phyloP scores from a whole-genome alignment of 2,888 invertebrate genomes.

The Chalcis sispes region DNA sequence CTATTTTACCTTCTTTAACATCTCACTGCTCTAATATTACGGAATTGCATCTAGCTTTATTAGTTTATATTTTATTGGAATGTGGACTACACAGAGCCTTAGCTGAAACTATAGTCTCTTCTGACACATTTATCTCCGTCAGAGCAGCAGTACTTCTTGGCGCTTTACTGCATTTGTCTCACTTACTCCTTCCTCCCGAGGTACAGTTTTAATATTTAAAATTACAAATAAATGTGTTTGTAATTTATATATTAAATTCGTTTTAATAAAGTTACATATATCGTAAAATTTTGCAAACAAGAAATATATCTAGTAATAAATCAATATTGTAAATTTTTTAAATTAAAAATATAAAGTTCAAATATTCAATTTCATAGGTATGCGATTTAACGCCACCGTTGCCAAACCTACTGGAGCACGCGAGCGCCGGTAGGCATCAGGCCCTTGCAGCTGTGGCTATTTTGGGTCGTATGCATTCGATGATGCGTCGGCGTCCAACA shows the following conservation, averaged over 20 bases:
- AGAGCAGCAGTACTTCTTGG: conserved; percentile 93
- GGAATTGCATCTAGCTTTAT: conserved; percentile 92
- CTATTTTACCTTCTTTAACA: conserved; percentile 90
- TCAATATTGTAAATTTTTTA: not conserved
- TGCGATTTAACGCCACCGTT: conserved; percentile 89
- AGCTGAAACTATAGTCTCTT: conserved; percentile 93
- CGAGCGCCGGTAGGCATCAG: conserved; percentile 86
- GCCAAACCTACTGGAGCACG: conserved; percentile 88
- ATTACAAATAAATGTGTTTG: not conserved
- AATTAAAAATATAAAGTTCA: not conserved
- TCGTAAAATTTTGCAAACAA: too few relatives aligned
- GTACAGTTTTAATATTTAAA: conserved; percentile 25
- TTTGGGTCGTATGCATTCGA: conserved; percentile 85
- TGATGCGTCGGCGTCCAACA: conserved; percentile 88
- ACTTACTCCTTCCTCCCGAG: conserved; percentile 90
- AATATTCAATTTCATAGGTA: conserved; percentile 73
- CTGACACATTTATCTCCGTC: conserved; percentile 93
- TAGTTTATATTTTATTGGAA: conserved; percentile 92
- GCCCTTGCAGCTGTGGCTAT: conserved; percentile 90
- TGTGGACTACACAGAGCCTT: conserved; percentile 91
- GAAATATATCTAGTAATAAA: too few relatives aligned
- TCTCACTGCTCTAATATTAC: conserved; percentile 91
- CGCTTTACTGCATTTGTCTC: conserved; percentile 91
- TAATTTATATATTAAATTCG: conserved; percentile 1
- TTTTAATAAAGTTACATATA: not conserved